Percentiles rank a stretch among this genome's conserved stretches.
Evolutionary conservation across 2,113 vertebrate species (phyloP).

Genomic region (Ivindomyrus marchei): DNA sequence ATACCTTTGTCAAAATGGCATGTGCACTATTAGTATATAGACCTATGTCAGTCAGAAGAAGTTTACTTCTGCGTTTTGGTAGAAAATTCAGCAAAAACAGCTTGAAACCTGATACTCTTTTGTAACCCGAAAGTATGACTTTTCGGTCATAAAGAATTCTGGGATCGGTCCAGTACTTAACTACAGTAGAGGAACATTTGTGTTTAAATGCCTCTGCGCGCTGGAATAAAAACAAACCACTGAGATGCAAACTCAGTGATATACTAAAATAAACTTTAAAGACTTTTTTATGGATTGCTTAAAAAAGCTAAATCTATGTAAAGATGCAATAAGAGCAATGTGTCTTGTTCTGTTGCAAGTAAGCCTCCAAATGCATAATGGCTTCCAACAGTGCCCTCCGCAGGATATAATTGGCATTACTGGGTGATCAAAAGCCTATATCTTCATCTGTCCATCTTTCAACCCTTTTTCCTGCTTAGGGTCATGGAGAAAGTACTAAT

Average conservation of each 20-base stretch:
- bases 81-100: constrained; percentile 36
- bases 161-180: constrained; percentile 13
- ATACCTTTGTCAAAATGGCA: neutral
- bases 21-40: constrained; percentile 34
- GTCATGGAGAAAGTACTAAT: neutral
- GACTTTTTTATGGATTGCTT: constrained; percentile 9
- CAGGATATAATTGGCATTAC: constrained; percentile 21
- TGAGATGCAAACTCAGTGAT: constrained; percentile 27
- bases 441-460: neutral
- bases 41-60: constrained; percentile 45
- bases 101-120: constrained; percentile 42
- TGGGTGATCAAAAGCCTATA: neutral
- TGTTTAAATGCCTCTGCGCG: constrained; percentile 14
- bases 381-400: constrained; percentile 50
- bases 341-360: neutral
- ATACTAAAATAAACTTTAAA: constrained; percentile 29
- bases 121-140: constrained; percentile 30
- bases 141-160: constrained; percentile 29
- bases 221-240: constrained; percentile 7
- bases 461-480: neutral
- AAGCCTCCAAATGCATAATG: neutral
- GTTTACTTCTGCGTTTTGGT: constrained; percentile 41
- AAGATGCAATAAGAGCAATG: neutral
- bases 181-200: constrained; percentile 19
- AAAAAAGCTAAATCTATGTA: constrained; percentile 4